Percentiles rank a stretch among this genome's conserved stretches.
phyloP scores from a whole-genome alignment of 2,888 invertebrate species.

The Pseudeuparius sepicola region DNA sequence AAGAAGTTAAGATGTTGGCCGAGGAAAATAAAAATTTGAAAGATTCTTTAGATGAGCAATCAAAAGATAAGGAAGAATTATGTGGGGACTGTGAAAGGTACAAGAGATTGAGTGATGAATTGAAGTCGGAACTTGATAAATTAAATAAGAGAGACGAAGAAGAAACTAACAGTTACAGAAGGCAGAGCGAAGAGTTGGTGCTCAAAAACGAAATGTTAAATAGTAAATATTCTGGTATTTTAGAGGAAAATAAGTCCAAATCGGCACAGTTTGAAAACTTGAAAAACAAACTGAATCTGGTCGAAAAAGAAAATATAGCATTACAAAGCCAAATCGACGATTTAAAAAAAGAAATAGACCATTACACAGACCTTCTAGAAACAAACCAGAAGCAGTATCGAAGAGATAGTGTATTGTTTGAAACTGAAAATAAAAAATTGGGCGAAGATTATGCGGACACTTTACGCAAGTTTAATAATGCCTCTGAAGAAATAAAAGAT shows the following conservation, averaged over 20 bases:
- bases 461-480: slow-evolving; percentile 10
- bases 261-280: slow-evolving; percentile 4
- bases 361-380: not conserved
- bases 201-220: not conserved
- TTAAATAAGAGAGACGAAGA: not conserved
- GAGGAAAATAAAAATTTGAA: slow-evolving; percentile 14
- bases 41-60: slow-evolving; percentile 4
- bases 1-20: slow-evolving; percentile 11
- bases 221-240: too few relatives aligned
- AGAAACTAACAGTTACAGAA: slow-evolving; percentile 2
- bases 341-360: slow-evolving; percentile 6
- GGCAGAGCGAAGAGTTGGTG: not conserved
- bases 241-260: not conserved
- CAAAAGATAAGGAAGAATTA: not conserved
- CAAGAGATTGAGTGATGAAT: slow-evolving; percentile 3
- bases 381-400: not conserved
- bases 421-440: not conserved
- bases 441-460: too few relatives aligned
- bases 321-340: slow-evolving; percentile 9
- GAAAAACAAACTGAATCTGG: slow-evolving; percentile 1
- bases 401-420: not conserved
- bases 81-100: slow-evolving; percentile 1
- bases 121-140: not conserved
- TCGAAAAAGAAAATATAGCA: not conserved
- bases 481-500: slow-evolving; percentile 12